Evolutionary conservation across 2,113 vertebrate species (phyloP).

Genomic region (Romanogobio albipinnatus): DNA sequence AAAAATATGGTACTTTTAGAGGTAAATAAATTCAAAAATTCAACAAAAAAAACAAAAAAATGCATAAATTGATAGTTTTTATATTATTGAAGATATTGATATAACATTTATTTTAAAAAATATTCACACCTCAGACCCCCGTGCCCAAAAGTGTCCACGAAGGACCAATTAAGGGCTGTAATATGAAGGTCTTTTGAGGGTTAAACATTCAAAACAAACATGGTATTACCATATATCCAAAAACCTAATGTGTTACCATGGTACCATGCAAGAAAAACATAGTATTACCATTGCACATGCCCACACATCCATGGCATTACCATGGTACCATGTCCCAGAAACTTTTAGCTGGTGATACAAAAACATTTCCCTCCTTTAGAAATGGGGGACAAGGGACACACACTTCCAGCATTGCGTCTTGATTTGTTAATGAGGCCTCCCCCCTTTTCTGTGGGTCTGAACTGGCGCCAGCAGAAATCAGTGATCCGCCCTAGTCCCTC

Average conservation of each 20-base stretch:
- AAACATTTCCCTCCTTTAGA: not conserved
- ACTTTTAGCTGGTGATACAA: not conserved
- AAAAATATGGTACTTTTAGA: no score
- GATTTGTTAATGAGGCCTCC: conserved; percentile 45
- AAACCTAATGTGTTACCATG: not conserved
- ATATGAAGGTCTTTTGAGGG: no score
- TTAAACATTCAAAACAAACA: not conserved
- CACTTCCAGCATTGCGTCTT: not conserved
- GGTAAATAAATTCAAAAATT: no score
- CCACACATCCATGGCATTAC: not conserved
- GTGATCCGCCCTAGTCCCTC: conserved; percentile 30
- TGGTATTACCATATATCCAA: not conserved
- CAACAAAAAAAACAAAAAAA: no score
- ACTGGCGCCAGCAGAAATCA: conserved; percentile 6
- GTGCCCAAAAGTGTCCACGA: no score
- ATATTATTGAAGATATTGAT: no score
- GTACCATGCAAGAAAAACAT: not conserved
- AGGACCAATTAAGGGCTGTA: no score
- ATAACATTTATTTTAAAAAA: no score
- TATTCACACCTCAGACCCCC: no score
- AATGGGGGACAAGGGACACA: not conserved
- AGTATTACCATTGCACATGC: not conserved
- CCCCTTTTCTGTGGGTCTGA: conserved; percentile 10
- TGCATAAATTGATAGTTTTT: no score
- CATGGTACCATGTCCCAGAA: not conserved